Base-by-base conservation (phyloP, 2,797 vertebrate genomes). In the Valencia hispanica region DNA sequence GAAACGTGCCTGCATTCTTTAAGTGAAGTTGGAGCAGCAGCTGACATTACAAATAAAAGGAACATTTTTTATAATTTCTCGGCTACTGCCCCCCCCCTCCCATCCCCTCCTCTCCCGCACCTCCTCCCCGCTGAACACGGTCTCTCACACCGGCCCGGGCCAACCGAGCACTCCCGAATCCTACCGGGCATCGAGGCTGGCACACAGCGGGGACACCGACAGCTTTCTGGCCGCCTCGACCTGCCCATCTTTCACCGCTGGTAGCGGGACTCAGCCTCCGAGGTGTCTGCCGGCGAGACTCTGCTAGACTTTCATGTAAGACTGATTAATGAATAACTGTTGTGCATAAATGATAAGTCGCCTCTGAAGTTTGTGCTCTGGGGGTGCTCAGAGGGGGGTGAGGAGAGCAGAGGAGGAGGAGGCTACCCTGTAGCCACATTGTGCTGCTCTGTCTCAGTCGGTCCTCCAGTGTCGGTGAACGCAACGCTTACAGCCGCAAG, bases 141-240 rank as follows among this genome's bases (percentile, higher is more conserved):
- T 53, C 51, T 12, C 51, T 82, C 84, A 22, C 81, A 86, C 89
- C 89, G 92, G 91, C 91, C 92, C 93, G 91, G 94, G 93, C 92
- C 94, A 91, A 84, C 78, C 89, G 85, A 92, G 90, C 89, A 88
- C 92, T 92, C 89, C 91, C 65, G 74, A 85, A 84, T 88, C 90
- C 91, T 88, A 74, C 84, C 89, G 93, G 93, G 94, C 92, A 94
- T 83, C 84, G 90, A 88, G 86, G 85, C 93, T 93, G 94, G 94
- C 94, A 93, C 93, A 78, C 89, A 82, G 89, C 92, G 90, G 94
- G 93, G 93, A 88, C 93, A 92, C 87, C 43, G 90, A 84, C 68
- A 73, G 77, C 90, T 86, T 80, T 72, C 82, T 81, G 82, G 77
- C 88, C 88, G 79, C 75, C 77, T 80, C 59, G 72, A 69, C 88